These are phyloP conservation scores for Lepidurus arcticus DNA, from an alignment of 1,140 invertebrate genomes.

Conservation along the genomic window DNA sequence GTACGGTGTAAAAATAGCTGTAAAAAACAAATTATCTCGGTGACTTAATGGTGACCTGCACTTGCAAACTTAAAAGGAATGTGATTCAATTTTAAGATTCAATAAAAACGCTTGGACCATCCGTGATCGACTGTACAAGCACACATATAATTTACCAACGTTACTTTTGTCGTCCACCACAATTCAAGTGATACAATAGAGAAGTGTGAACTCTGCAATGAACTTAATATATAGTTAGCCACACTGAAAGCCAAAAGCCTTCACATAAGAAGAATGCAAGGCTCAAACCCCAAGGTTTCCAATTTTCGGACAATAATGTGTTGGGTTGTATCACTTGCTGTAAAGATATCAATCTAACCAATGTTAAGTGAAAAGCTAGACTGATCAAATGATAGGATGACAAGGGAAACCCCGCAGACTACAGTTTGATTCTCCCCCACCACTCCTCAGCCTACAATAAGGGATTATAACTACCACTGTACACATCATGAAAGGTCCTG, in stretches of 20 bases:
- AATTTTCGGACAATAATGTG: background rate
- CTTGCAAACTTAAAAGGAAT: background rate
- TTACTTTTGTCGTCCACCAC: slow-evolving; percentile 21
- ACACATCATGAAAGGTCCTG: slow-evolving; percentile 5
- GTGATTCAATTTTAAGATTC: background rate
- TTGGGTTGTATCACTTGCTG: background rate
- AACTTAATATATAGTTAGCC: background rate
- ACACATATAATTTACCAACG: slow-evolving; percentile 22
- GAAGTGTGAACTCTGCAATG: background rate
- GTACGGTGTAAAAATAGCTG: background rate
- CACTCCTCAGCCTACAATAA: background rate
- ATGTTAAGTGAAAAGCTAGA: background rate
- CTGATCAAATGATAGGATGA: background rate
- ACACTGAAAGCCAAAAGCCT: slow-evolving; percentile 18
- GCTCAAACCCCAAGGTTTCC: background rate
- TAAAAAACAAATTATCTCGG: no score
- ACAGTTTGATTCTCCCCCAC: background rate
- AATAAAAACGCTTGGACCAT: slow-evolving; percentile 5
- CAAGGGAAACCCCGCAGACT: background rate
- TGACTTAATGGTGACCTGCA: background rate
- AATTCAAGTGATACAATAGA: slow-evolving; percentile 13
- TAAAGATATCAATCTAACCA: no score
- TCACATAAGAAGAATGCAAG: background rate
- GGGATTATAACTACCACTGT: background rate
- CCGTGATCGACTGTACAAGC: slow-evolving; percentile 3